Percentiles rank a stretch among this genome's conserved stretches.
phyloP scores from a whole-genome alignment of 2,113 vertebrate species.

The Herpailurus yagouaroundi region DNA sequence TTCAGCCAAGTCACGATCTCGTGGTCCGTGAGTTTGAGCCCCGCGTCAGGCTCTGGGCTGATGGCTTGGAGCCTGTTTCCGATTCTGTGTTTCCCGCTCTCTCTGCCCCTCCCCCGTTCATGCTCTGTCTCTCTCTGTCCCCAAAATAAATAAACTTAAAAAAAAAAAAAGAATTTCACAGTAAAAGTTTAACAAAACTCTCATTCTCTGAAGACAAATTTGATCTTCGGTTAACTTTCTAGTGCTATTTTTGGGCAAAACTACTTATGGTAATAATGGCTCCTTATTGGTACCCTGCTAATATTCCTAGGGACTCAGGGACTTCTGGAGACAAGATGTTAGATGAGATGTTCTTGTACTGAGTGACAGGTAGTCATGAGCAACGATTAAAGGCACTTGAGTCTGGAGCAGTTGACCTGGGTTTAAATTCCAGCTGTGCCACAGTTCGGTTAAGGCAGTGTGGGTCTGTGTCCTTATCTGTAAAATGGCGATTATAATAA shows the following conservation, averaged over 20 bases:
- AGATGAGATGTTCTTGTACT: neutral
- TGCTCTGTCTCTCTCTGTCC: no score
- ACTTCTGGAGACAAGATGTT: neutral
- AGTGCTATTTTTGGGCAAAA: neutral
- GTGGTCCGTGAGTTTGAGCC: no score
- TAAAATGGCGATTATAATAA: neutral
- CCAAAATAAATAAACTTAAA: no score
- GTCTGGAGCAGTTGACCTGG: neutral
- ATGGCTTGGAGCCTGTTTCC: no score
- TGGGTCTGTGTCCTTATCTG: neutral
- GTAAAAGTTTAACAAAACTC: neutral
- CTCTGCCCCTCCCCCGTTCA: no score
- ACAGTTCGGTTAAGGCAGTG: neutral
- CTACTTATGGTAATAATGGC: neutral
- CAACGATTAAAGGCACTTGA: neutral
- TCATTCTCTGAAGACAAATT: neutral
- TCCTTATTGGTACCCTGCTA: neutral
- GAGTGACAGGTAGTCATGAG: neutral
- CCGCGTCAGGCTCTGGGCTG: no score
- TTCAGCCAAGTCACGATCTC: no score
- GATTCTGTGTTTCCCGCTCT: no score
- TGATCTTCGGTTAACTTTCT: conserved; percentile 33
- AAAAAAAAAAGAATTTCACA: neutral
- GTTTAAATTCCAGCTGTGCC: neutral
- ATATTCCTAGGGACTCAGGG: neutral